phyloP scores from a whole-genome alignment of 2,113 vertebrate genomes.

The Chrysemys picta region DNA sequence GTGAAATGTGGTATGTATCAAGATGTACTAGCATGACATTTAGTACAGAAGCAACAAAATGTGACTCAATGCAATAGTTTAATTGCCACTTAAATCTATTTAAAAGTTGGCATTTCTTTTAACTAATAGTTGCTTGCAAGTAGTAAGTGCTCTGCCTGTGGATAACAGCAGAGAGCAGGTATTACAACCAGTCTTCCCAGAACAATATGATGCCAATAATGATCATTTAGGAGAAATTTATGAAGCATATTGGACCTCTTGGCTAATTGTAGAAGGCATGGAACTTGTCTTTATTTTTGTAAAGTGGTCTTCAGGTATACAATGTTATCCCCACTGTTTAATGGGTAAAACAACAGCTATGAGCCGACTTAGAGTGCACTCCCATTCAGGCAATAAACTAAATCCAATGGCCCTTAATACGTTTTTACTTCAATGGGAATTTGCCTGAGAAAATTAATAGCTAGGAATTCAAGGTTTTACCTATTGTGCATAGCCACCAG shows the following conservation, averaged over 20 bases:
- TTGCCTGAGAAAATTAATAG: neutral
- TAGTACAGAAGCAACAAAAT: conserved; percentile 52
- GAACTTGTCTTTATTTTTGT: neutral
- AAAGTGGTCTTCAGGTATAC: neutral
- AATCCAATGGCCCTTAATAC: neutral
- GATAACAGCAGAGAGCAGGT: conserved; percentile 42
- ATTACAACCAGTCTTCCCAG: conserved; percentile 28
- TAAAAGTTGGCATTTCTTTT: neutral
- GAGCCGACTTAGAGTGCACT: neutral
- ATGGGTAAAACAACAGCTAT: neutral
- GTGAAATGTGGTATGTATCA: conserved; percentile 48
- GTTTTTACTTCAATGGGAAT: neutral
- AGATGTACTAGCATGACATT: conserved; percentile 44
- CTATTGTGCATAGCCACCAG: neutral
- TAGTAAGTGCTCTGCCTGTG: conserved; percentile 53
- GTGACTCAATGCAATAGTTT: conserved; percentile 42
- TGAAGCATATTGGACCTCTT: neutral
- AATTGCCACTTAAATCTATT: conserved; percentile 38
- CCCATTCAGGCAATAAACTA: neutral
- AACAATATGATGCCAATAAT: neutral
- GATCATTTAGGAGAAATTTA: neutral
- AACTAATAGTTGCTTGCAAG: conserved; percentile 45
- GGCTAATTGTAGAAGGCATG: neutral
- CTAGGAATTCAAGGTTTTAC: neutral
- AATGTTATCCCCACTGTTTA: neutral